Conservation (phyloP, 2,113 vertebrate genomes). For the Condylura cristata region DNA sequence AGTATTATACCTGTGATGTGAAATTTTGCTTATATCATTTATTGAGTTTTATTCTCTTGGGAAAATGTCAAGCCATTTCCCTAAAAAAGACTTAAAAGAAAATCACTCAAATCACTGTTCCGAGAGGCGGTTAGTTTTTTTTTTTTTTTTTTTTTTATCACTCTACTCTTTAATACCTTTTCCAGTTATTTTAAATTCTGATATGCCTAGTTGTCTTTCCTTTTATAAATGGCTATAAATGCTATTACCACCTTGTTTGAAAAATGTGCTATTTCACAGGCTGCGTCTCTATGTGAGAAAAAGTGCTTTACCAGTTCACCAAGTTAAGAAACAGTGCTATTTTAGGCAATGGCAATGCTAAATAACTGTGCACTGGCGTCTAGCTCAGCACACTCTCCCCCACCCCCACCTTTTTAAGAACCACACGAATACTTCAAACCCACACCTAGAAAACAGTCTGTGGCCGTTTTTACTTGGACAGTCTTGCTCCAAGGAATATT, state of each 20-base stretch:
- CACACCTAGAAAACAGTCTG: slow-evolving; percentile 72
- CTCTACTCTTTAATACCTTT: slow-evolving; percentile 6
- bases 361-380: slow-evolving; percentile 64
- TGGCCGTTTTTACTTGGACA: slow-evolving; percentile 78
- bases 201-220: slow-evolving; percentile 68
- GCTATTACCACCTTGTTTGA: slow-evolving; percentile 74
- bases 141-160: not conserved
- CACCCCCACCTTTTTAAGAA: not conserved
- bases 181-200: slow-evolving; percentile 69
- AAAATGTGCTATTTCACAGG: slow-evolving; percentile 79
- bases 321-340: slow-evolving; percentile 77
- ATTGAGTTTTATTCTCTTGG: slow-evolving; percentile 48
- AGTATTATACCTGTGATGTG: not conserved
- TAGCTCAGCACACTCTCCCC: not conserved
- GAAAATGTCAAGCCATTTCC: slow-evolving; percentile 47
- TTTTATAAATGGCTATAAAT: slow-evolving; percentile 77
- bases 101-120: slow-evolving; percentile 50
- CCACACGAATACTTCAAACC: slow-evolving; percentile 66
- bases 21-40: slow-evolving; percentile 37
- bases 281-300: slow-evolving; percentile 69
- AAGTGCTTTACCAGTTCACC: slow-evolving; percentile 70
- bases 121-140: not conserved
- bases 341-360: slow-evolving; percentile 76
- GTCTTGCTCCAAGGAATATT: slow-evolving; percentile 83
- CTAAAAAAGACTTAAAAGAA: slow-evolving; percentile 29